Conservation (phyloP, 2,888 invertebrate species). For the Trichopoda pennipes region DNA sequence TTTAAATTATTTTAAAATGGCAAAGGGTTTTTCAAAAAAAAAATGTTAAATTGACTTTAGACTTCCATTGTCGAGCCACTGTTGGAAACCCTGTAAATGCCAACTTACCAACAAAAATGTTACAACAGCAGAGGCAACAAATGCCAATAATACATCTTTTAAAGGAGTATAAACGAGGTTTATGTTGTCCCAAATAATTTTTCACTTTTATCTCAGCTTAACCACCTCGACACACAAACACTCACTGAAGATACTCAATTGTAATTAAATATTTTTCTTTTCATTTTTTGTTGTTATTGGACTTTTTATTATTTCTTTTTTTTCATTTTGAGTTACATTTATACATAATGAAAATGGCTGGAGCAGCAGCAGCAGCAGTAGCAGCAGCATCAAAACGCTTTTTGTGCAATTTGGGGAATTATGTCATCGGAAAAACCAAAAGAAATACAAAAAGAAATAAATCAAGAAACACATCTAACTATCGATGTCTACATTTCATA, state of each 20-base stretch:
- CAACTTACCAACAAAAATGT: slow-evolving; percentile 26
- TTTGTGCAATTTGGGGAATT: slow-evolving; percentile 65
- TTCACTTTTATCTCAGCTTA: not conserved
- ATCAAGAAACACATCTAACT: slow-evolving; percentile 28
- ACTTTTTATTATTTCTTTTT: not conserved
- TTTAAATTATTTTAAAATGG: too few species aligned
- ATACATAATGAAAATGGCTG: slow-evolving; percentile 22
- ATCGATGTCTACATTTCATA: slow-evolving; percentile 6
- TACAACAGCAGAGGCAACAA: slow-evolving; percentile 8
- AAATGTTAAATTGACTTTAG: not conserved
- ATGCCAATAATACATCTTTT: not conserved
- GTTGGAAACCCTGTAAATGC: slow-evolving; percentile 19
- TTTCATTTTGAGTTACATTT: not conserved
- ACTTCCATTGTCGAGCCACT: too few species aligned
- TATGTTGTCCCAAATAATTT: slow-evolving; percentile 8
- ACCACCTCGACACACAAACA: not conserved
- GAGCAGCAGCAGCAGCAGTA: slow-evolving; percentile 2
- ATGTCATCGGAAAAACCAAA: slow-evolving; percentile 67
- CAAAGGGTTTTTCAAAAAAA: too few species aligned
- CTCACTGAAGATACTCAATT: slow-evolving; percentile 17
- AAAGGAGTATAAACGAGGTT: not conserved
- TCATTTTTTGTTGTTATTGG: not conserved
- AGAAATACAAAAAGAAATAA: slow-evolving; percentile 27
- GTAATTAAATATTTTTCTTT: slow-evolving; percentile 20
- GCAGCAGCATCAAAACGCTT: slow-evolving; percentile 22